Evolutionary conservation across 2,113 vertebrate species (phyloP).

Genomic region (Hucho hucho): DNA sequence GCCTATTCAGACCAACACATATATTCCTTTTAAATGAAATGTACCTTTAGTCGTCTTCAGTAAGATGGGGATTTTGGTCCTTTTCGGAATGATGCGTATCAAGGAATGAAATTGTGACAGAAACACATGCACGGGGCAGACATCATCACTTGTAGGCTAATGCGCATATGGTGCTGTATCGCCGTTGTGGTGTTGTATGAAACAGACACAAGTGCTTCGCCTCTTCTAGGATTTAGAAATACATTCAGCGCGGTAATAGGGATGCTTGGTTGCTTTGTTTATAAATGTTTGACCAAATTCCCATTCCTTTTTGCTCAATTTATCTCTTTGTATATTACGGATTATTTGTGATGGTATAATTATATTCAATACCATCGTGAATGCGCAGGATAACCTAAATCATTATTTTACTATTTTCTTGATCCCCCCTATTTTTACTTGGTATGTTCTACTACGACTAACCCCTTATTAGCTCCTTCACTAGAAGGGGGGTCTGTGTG

Average conservation of each 20-base stretch:
- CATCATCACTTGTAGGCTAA: slow-evolving; percentile 54
- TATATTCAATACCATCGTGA: too few species aligned
- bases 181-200: neutral
- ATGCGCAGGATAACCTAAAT: too few species aligned
- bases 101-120: slow-evolving; percentile 70
- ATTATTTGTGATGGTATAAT: too few species aligned
- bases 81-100: slow-evolving; percentile 41
- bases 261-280: neutral
- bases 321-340: too few species aligned
- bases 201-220: neutral
- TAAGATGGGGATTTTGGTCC: neutral
- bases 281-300: neutral
- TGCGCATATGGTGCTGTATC: neutral
- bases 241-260: neutral
- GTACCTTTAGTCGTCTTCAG: neutral
- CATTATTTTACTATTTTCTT: too few species aligned
- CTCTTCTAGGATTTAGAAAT: neutral
- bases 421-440: slow-evolving; percentile 10
- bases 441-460: slow-evolving; percentile 61
- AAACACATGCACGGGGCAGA: slow-evolving; percentile 64
- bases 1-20: slow-evolving; percentile 5
- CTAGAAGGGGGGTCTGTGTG: neutral
- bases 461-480: neutral
- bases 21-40: neutral
- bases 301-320: neutral